Base-by-base conservation (phyloP, 2,797 vertebrate genomes). In the Melanitta fusca region DNA sequence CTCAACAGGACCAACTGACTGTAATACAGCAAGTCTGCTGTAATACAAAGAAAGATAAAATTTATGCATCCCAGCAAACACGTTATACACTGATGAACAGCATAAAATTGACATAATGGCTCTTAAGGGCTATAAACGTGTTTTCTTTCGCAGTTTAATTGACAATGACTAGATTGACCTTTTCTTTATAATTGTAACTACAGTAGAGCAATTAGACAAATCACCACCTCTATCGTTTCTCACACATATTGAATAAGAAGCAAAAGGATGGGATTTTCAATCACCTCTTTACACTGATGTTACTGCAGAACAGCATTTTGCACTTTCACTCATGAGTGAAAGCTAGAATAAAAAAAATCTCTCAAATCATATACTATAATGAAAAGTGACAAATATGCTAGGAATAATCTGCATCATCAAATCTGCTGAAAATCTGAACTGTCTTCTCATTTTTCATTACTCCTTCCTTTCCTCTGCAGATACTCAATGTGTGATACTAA, bases 141-240 rank as follows among this genome's bases (percentile, higher is more conserved):
- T 95, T 96, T 97, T 98, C 72, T 97, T 97, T 95, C 43, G 16
- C 73, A 80, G 90, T 96, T 97, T 98, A 98, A 98, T 98, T 98
- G 97, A 97, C 97, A 96, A 97, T 96, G 96, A 97, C 94, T 96
- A 97, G 93, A 97, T 95, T 98, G 98, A 99, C 98, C 98, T 99
- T 99, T 98, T 98, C 96, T 97, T 92, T 95, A 83, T 98, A 98
- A 98, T 97, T 98, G 94, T 97, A 98, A 98, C 97, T 97, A 97
- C 92, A 96, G 96, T 80, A 96, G 75, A 98, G 96, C 96, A 97
- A 98, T 98, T 98, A 98, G 93, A 98, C 79, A 97, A 97, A 97
- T 95, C 22, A 81, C 77, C 80, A 86, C 60, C 27, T 88, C 89
- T 75, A 74, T 79, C 2, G 0, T 95, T 93, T 91, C 82, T 49